Evolutionary conservation across 2,888 invertebrate species (phyloP).

Genomic region (Epicampocera succincta): DNA sequence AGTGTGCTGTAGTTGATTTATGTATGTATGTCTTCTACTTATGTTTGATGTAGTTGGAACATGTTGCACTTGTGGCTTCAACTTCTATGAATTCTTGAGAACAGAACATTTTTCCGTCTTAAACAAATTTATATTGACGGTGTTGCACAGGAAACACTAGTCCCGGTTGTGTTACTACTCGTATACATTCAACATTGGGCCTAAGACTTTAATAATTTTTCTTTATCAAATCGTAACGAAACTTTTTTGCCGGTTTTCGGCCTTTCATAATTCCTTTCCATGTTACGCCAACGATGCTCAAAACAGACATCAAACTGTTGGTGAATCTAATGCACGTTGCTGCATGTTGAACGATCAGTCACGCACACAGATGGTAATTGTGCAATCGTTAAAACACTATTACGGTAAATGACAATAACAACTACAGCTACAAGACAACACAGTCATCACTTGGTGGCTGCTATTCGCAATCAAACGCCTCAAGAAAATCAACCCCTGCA

Average conservation of each 20-base stretch:
- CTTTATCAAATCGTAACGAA: too few relatives aligned
- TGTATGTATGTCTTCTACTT: conserved; percentile 2
- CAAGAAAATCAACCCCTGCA: background rate
- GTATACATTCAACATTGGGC: too few relatives aligned
- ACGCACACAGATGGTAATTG: conserved; percentile 60
- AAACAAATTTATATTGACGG: too few relatives aligned
- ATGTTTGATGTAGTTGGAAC: conserved; percentile 29
- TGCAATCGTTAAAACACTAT: conserved; percentile 65
- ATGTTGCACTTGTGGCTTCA: conserved; percentile 54
- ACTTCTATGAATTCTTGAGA: conserved; percentile 10
- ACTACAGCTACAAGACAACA: conserved; percentile 10
- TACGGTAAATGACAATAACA: conserved; percentile 42
- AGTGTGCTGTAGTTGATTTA: conserved; percentile 27
- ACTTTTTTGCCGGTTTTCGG: too few relatives aligned
- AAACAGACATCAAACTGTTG: conserved; percentile 32
- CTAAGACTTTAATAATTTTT: too few relatives aligned
- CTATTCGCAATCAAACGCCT: conserved; percentile 19
- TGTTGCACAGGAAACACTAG: too few relatives aligned
- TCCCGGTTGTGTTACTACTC: too few relatives aligned
- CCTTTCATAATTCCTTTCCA: too few relatives aligned
- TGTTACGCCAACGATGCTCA: background rate
- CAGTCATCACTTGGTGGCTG: conserved; percentile 46
- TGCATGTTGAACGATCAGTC: conserved; percentile 52
- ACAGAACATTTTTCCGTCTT: background rate
- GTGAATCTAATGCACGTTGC: conserved; percentile 10